These are phyloP conservation scores for Clinocottus analis DNA, from an alignment of 2,113 vertebrate species.

Conservation along the genomic window DNA sequence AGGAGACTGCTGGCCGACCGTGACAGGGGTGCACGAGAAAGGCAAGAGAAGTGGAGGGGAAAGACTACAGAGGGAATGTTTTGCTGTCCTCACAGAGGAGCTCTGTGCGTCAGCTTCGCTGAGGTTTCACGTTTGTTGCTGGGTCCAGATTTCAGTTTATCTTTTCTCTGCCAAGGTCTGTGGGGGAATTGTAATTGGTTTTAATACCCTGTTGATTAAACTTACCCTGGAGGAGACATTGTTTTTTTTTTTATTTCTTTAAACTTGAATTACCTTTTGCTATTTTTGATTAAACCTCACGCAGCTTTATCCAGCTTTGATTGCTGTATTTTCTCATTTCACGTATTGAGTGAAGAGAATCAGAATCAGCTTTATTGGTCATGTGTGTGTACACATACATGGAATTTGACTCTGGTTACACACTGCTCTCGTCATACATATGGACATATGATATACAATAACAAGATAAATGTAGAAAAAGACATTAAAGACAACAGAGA, in stretches of 20 bases:
- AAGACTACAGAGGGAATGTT: constrained; percentile 45
- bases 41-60: constrained; percentile 33
- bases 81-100: constrained; percentile 45
- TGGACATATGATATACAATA: too few species aligned
- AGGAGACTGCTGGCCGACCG: constrained; percentile 57
- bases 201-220: constrained; percentile 67
- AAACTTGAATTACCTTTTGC: constrained; percentile 43
- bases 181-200: constrained; percentile 53
- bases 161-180: constrained; percentile 30
- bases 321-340: constrained; percentile 19
- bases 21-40: constrained; percentile 53
- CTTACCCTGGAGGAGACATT: constrained; percentile 35
- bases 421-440: too few species aligned
- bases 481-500: too few species aligned
- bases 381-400: too few species aligned
- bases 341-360: neutral
- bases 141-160: constrained; percentile 30
- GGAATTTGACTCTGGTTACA: too few species aligned
- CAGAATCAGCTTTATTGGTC: too few species aligned
- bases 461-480: too few species aligned
- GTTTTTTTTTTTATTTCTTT: constrained; percentile 18
- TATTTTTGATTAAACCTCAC: constrained; percentile 44
- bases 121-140: constrained; percentile 51
- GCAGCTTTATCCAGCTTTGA: constrained; percentile 11
- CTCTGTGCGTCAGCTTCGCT: constrained; percentile 29